Conservation (phyloP, 1,140 invertebrate genomes). For the Drosophila equinoxialis region DNA sequence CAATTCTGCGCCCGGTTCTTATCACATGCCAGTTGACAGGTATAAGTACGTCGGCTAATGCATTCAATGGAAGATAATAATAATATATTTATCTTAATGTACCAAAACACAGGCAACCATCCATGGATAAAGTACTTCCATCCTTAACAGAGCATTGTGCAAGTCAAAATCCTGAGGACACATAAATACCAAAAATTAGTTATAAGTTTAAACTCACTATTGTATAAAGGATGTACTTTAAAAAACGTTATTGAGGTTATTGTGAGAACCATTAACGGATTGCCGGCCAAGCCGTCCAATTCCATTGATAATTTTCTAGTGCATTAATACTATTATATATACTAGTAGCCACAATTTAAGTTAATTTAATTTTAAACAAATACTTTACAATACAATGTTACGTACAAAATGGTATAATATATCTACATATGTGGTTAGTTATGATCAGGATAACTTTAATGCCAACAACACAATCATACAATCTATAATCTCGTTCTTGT, state of each 20-base stretch:
- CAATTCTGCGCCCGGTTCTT: slow-evolving; percentile 90
- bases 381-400: slow-evolving; percentile 10
- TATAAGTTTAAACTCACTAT: neutral
- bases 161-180: slow-evolving; percentile 38
- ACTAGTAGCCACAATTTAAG: neutral
- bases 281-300: slow-evolving; percentile 20
- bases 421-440: neutral
- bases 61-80: neutral
- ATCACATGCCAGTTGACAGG: slow-evolving; percentile 84
- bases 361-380: neutral
- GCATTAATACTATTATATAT: slow-evolving; percentile 11
- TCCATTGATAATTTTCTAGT: slow-evolving; percentile 15
- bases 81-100: neutral
- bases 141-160: slow-evolving; percentile 53
- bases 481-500: neutral
- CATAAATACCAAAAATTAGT: slow-evolving; percentile 28
- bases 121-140: slow-evolving; percentile 61
- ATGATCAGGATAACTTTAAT: slow-evolving; percentile 5
- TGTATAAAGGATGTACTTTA: slow-evolving; percentile 6
- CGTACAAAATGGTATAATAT: neutral
- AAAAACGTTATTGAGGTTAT: slow-evolving; percentile 2
- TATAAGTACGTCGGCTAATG: slow-evolving; percentile 39
- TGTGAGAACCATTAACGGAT: slow-evolving; percentile 12
- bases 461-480: slow-evolving; percentile 5
- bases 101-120: slow-evolving; percentile 49